phyloP scores from a whole-genome alignment of 1,140 invertebrate genomes.

The Aphelenchoides besseyi region DNA sequence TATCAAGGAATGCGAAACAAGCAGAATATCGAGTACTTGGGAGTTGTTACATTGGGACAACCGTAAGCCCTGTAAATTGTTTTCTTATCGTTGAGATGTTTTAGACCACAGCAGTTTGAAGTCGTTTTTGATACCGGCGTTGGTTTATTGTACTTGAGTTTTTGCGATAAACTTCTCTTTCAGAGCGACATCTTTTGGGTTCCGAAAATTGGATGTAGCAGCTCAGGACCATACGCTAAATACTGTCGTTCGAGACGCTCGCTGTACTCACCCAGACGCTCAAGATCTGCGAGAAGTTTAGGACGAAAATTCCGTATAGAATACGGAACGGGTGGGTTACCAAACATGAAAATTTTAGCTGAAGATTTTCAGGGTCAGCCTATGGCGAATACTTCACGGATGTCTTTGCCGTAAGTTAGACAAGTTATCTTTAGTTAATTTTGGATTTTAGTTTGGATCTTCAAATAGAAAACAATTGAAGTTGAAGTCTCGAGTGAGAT shows the following conservation, averaged over 20 bases:
- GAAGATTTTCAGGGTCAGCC: background rate
- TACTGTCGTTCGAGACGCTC: background rate
- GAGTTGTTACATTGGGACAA: background rate
- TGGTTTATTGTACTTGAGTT: no score
- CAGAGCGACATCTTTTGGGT: slow-evolving; percentile 20
- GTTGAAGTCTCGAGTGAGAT: slow-evolving; percentile 1
- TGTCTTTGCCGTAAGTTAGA: background rate
- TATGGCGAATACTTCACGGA: background rate
- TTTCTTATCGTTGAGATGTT: background rate
- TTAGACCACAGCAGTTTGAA: background rate
- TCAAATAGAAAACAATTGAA: slow-evolving; percentile 4
- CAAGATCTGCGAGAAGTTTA: background rate
- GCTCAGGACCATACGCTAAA: slow-evolving; percentile 6
- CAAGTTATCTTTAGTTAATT: background rate
- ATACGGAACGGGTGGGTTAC: slow-evolving; percentile 9
- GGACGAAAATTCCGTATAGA: slow-evolving; percentile 7
- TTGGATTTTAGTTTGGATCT: background rate
- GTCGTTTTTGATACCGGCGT: background rate
- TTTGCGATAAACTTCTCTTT: background rate
- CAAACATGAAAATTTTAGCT: background rate
- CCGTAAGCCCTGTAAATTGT: background rate
- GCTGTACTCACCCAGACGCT: background rate
- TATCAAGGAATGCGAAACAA: background rate
- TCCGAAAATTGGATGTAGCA: background rate
- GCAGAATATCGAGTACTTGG: slow-evolving; percentile 11